These are phyloP conservation scores for Ectemnius cavifrons DNA, from an alignment of 2,888 invertebrate genomes.

Conservation along the genomic window DNA sequence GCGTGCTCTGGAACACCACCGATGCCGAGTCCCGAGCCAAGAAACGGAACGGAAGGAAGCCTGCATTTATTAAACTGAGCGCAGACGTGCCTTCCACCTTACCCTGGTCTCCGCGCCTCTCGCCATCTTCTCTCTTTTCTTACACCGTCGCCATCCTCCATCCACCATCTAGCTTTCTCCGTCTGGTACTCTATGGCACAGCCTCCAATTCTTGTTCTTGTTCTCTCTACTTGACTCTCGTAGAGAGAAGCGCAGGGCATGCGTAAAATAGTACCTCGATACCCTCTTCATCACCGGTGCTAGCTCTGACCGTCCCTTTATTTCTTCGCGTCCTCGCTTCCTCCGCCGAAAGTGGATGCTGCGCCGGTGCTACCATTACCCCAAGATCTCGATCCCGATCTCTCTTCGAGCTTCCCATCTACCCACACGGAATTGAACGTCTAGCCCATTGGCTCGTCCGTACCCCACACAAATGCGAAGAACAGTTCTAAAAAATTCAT, in stretches of 20 bases:
- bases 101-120: conserved; percentile 13
- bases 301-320: conserved; percentile 1
- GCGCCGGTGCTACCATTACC: conserved; percentile 4
- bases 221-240: conserved; percentile 10
- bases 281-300: conserved; percentile 45
- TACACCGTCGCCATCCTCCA: conserved; percentile 17
- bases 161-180: conserved; percentile 19
- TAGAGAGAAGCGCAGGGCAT: conserved; percentile 21
- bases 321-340: conserved; percentile 19
- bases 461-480: neutral
- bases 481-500: conserved; percentile 5
- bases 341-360: conserved; percentile 6
- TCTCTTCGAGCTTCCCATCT: conserved; percentile 8
- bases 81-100: conserved; percentile 56
- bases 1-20: conserved; percentile 38
- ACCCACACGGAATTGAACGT: conserved; percentile 27
- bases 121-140: conserved; percentile 13
- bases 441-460: conserved; percentile 3
- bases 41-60: conserved; percentile 71
- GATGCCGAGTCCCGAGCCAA: conserved; percentile 54
- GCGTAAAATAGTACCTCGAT: conserved; percentile 57
- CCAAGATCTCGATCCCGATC: conserved; percentile 20
- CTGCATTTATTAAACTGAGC: conserved; percentile 72
- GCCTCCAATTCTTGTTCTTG: conserved; percentile 14
- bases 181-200: conserved; percentile 17